Evolutionary conservation across 2,113 vertebrate genomes (phyloP), one percentile per base, ranked within the genome.

Genomic region (Ophthalmolycus amberensis): DNA sequence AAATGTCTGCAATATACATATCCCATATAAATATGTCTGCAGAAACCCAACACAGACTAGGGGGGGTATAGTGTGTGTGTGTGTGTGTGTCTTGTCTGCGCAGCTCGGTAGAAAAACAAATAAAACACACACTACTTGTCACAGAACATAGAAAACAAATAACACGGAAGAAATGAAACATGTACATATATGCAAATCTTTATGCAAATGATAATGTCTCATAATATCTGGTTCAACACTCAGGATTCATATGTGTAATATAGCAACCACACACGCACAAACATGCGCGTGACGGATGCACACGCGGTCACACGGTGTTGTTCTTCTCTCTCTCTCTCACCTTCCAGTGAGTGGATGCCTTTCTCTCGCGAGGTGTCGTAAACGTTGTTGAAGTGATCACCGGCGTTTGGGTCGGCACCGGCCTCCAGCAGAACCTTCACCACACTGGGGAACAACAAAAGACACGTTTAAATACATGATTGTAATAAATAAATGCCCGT

Each of bases 1-100:
- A 99, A 98, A 99, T 98, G 97, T 97, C 96, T 97, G 96, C 96
- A 98, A 99, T 99, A 99, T 98, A 96, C 95, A 96, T 96, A 96
- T 95, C 95, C 94, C 94, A 95, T 95, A 95, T 95, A 95, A 96
- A 96, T 95, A 96, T 95, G 94, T 95, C 95, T 95, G 89, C 88
- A 80, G 90, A 92, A 91, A 89, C 83, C 87, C 90, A 91, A 90
- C 89, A 85, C 90, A 91, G 83, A 87, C 85, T 75, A 4, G 72
- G 68, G 87, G 44, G 79, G 59, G 70, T 48, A 50, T 46, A 40
- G 71, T 67, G 81, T 83, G 67, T 74, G 77, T 65, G 79, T 82
- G 80, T 67, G 65, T 84, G 81, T 79, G 72, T 79, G 59, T 76
- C 81, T 79, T 38, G 38, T 48, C 15, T 48, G 40, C 48, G 71